Evolutionary conservation across 2,113 vertebrate species (phyloP), one percentile per base, ranked within the genome.

Genomic region (Dermatemys mawii): DNA sequence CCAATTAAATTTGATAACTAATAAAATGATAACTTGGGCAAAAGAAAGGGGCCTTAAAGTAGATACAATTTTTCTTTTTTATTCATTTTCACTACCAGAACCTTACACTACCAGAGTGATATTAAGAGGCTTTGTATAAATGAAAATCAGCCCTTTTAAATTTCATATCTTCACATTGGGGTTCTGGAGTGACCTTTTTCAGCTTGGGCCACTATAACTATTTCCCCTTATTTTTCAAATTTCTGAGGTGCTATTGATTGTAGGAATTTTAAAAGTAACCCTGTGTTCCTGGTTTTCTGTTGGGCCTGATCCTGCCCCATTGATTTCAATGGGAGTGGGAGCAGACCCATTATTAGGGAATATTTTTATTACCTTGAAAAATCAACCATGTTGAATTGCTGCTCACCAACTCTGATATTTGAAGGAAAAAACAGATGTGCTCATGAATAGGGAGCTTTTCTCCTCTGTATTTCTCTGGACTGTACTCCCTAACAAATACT

Each of bases 121-220:
- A 24, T 75, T 24, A 75, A 75, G 22, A 41, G 38, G 11, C 38
- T 90, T 81, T 1, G 53, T 63, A 35, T 10, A 44, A 5, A 35
- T 0, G 53, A 21, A 7, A 4, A 48, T 3, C 41, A 24, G 51
- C 38, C 19, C 41, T 57, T 46, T 44, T n/a, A 29, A 78, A 41
- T 8, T 16, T 51, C 3, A 0, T 26, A 0, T 60, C 46, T 51
- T 81, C 55, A 54, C 14, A 0, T 2, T 27, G n/a, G 26, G 84
- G n/a, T 0, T 89, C 41, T 32, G 54, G 22, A 46, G 24, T 41
- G 6, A 4, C 41, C n/a, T 32, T 78, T 50, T 75, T 46, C 83
- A 57, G 53, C 32, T 81, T 41, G n/a, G 70, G 73, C 8, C 38
- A 75, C 11, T 73, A 21, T 57, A n/a, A 67, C 48, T 70, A 1